phyloP scores from a whole-genome alignment of 2,888 invertebrate genomes.

The Drosophila cognata region DNA sequence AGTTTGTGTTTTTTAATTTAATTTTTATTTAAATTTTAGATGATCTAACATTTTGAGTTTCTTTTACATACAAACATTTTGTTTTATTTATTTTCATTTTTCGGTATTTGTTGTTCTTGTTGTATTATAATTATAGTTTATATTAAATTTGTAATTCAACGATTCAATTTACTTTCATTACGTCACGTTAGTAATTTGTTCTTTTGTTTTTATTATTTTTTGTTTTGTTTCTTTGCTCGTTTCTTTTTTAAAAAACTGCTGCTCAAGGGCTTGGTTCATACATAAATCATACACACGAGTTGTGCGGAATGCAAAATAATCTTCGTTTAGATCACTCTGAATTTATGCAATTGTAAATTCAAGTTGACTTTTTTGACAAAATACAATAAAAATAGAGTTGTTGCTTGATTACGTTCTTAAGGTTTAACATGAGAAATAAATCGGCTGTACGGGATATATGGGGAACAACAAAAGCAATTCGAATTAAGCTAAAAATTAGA shows the following conservation, averaged over 20 bases:
- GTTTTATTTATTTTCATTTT: conserved; percentile 50
- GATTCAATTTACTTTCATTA: conserved; percentile 65
- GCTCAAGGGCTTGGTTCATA: conserved; percentile 63
- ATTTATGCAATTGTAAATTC: conserved; percentile 27
- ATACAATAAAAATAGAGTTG: conserved; percentile 20
- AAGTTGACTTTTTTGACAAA: conserved; percentile 15
- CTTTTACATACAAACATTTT: conserved; percentile 84
- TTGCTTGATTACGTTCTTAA: conserved; percentile 8
- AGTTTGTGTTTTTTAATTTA: conserved; percentile 63
- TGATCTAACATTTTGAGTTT: conserved; percentile 83
- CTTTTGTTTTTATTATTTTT: neutral
- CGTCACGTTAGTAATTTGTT: conserved; percentile 32
- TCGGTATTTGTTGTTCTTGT: conserved; percentile 43
- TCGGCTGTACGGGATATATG: conserved; percentile 5
- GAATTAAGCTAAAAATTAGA: conserved; percentile 74
- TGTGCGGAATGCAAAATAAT: conserved; percentile 40
- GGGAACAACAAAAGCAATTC: conserved; percentile 70
- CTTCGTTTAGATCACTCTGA: conserved; percentile 11
- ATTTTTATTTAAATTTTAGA: conserved; percentile 84
- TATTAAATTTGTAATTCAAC: conserved; percentile 77
- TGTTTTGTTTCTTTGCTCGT: conserved; percentile 50
- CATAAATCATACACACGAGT: conserved; percentile 27
- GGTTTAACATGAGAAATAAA: conserved; percentile 31
- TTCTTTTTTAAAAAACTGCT: conserved; percentile 58
- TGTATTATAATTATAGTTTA: conserved; percentile 54